Evolutionary conservation across 1,140 invertebrate genomes (phyloP), one percentile per base, ranked within the genome.

Genomic region (Lepidotrigona ventralis): DNA sequence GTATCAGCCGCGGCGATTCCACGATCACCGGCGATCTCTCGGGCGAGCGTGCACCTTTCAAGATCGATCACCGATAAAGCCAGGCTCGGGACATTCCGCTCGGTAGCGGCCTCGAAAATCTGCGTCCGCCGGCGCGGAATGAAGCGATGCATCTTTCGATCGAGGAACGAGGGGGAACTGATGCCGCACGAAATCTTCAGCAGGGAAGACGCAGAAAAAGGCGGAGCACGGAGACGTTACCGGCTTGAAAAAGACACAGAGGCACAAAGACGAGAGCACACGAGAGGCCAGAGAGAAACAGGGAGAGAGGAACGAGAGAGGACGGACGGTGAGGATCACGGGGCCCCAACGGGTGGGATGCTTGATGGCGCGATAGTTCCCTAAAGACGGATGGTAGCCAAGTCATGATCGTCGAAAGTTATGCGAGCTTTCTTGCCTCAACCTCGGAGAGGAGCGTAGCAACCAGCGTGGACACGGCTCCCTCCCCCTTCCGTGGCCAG

Each of bases 61-160:
- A 83, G 81, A 83, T 83, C 81, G 81, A 83, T 83, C 81, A 71
- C 81, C 81, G 81, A 83, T 83, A 83, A 83, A 77, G 39, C 74
- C 29, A 51, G 33, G 54, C 21, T 14, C 64, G 54, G 8, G 81
- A n/a, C 63, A 82, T 82, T 83, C 81, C 81, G 81, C 64, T 79
- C 82, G 77, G 76, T 79, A 83, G 82, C 76, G 68, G 68, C 82
- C 23, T 60, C 29, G 73, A 70, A 79, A 68, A 83, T 83, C 82
- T 75, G 83, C 78, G 85, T 68, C 86, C 82, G 86, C 23, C 69
- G 72, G 75, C 75, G 83, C 46, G 75, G 89, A 90, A 91, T 91
- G 85, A 90, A 91, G 90, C 90, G 88, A 91, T 91, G 90, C 66
- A 91, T 91, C 90, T 90, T 89, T 87, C 83, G 74, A 29, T 17